Base-by-base conservation (phyloP, 2,797 vertebrate species). In the Esox masquinongy region DNA sequence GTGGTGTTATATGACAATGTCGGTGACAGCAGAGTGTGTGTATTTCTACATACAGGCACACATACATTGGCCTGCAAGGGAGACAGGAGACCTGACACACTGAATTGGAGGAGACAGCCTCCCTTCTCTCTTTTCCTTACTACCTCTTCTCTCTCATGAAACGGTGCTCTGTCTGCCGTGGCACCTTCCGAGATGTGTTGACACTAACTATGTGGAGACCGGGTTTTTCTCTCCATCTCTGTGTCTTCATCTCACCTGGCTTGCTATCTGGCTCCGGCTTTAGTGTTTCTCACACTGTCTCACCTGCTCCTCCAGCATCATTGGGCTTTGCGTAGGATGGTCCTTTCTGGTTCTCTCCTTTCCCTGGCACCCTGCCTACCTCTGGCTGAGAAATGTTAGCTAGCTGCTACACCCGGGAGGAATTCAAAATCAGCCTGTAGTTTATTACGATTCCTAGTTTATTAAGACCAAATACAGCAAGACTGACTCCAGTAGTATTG, bases 231-330 rank as follows among this genome's bases (percentile, higher is more conserved):
- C 43, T 47, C 43, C 43, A 47, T 47, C 43, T 47, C 43, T 80
- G 80, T 80, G 80, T 84, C 73, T 80, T 77, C 77, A 26, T 85
- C 85, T 82, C 83, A 80, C 77, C 84, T 82, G 69, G 76, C 74
- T 70, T 3, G 15, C 79, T 80, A 75, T 83, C 73, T 74, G 79
- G 78, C 81, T 78, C 68, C 69, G 24, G n/a, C 71, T 61, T 2
- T 24, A 14, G 9, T 1, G 9, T 47, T 47, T 14, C 43, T 47
- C 53, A 75, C 24, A 69, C 75, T 53, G 9, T 34, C 34, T 51
- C 39, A 74, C 43, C 24, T 6, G 26, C 39, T 64, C 39, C 24
- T 73, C 61, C 17, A 47, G 43, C 50, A 68, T 53, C 26, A 50
- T 80, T 53, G 79, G 74, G 26, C 66, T 75, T 71, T 80, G 70